Percentiles rank a stretch among this genome's conserved stretches.
Conservation (phyloP, 2,888 invertebrate species). For the Danaus chrysippus region DNA sequence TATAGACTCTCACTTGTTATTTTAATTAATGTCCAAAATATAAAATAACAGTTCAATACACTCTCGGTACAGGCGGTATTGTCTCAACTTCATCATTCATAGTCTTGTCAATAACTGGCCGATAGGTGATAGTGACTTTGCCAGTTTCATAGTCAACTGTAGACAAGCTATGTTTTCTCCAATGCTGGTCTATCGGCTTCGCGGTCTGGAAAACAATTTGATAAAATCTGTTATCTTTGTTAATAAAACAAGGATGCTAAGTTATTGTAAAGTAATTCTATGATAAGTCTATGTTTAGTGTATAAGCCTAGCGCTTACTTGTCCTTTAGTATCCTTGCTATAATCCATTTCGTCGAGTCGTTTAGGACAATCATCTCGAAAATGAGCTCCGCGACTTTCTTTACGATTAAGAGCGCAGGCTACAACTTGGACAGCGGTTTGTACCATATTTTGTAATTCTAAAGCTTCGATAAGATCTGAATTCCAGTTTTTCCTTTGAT, state of each 20-base stretch:
- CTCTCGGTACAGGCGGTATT: slow-evolving; percentile 93
- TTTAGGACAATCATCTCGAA: slow-evolving; percentile 95
- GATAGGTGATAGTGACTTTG: slow-evolving; percentile 87
- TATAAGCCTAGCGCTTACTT: slow-evolving; percentile 61
- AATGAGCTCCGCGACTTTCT: slow-evolving; percentile 99
- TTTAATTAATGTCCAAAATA: not conserved
- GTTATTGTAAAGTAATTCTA: too few relatives aligned
- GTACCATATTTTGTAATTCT: slow-evolving; percentile 97
- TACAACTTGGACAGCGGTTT: slow-evolving; percentile 90
- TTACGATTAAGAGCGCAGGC: slow-evolving; percentile 93
- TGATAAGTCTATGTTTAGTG: not conserved
- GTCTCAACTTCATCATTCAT: slow-evolving; percentile 89
- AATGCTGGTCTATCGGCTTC: slow-evolving; percentile 89
- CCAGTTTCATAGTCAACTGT: slow-evolving; percentile 85
- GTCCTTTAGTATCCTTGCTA: slow-evolving; percentile 90
- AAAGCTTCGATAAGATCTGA: slow-evolving; percentile 96
- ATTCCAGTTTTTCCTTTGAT: slow-evolving; percentile 92
- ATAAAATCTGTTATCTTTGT: not conserved
- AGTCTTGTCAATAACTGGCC: slow-evolving; percentile 95
- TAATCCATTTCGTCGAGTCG: slow-evolving; percentile 96
- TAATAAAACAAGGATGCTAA: too few relatives aligned
- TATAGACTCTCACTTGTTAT: not conserved
- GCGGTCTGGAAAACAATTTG: slow-evolving; percentile 72
- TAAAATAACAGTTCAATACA: slow-evolving; percentile 81
- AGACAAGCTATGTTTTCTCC: slow-evolving; percentile 98